Evolutionary conservation across 2,888 invertebrate genomes (phyloP), one percentile per base, ranked within the genome.

Genomic region (Epinotia nisella): DNA sequence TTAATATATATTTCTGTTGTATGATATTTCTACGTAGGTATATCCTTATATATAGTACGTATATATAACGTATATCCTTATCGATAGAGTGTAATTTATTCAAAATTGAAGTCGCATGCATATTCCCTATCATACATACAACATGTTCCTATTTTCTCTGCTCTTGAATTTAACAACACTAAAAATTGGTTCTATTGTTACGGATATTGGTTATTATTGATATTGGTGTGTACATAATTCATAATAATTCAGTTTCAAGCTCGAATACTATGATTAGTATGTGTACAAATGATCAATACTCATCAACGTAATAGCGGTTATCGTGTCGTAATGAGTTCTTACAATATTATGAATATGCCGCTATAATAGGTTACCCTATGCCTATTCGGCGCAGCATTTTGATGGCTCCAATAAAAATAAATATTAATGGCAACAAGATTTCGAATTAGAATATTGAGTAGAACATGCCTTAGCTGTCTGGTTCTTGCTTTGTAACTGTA

Each of bases 201-300:
- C n/a, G 3, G 45, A 49, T 49, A 49, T 49, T 49, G 45, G 53
- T 29, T 21, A 62, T 62, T 62, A 45, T 49, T 19, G 35, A 49
- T 56, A 66, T 19, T 35, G 21, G n/a, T 62, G 17, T 35, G 21
- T 67, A 49, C 35, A 68, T 72, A 68, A 62, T 62, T 62, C 39
- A 72, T 72, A 15, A 53, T 41, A 41, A 13, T 39, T 62, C 11
- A 13, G 13, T 19, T 3, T 11, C 56, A 3, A 29, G 35, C 19
- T 51, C 66, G 21, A 67, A 24, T 55, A 55, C 21, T 60, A 66
- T 71, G 65, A 67, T 55, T 70, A 56, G 24, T 13, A 10, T 70
- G 41, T 45, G 24, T 53, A 61, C 41, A 65, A 55, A 55, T 61
- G 53, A 67, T 67, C 71, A 60, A 41, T 11, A 59, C 5, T 45